These are phyloP conservation scores for Coracias cyanogaster DNA, from an alignment of 2,797 vertebrate species.

Conservation along the genomic window DNA sequence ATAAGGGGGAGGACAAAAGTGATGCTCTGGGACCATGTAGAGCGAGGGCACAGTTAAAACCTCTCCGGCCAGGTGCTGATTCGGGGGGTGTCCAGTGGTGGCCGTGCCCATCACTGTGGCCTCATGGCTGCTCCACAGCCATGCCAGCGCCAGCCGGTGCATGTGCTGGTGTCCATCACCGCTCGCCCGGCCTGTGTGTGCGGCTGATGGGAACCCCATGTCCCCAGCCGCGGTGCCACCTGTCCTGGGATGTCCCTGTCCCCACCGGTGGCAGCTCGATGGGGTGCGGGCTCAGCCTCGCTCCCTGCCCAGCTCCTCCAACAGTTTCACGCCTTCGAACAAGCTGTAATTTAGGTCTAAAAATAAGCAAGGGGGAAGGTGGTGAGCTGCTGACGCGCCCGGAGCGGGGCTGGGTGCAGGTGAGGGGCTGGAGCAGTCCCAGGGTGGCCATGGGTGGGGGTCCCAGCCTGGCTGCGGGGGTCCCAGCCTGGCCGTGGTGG, in stretches of 20 bases:
- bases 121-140: accelerated
- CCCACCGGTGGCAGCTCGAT: accelerated
- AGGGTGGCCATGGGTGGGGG: accelerated
- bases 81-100: not conserved
- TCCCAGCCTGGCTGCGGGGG: not conserved
- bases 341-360: slow-evolving; percentile 50
- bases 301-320: not conserved
- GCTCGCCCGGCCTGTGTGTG: accelerated
- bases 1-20: not conserved
- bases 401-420: not conserved
- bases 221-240: not conserved
- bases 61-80: accelerated
- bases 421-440: not conserved
- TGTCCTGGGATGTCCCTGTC: accelerated
- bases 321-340: not conserved
- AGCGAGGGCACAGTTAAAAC: not conserved
- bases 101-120: not conserved
- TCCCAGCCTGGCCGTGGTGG: not conserved
- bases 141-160: accelerated
- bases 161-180: not conserved
- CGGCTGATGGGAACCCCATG: not conserved
- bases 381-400: not conserved
- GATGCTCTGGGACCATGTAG: not conserved
- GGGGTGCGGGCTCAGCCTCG: not conserved
- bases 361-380: slow-evolving; percentile 16